Conservation (phyloP, 1,140 invertebrate genomes). For the Stratiolaelaps scimitus region DNA sequence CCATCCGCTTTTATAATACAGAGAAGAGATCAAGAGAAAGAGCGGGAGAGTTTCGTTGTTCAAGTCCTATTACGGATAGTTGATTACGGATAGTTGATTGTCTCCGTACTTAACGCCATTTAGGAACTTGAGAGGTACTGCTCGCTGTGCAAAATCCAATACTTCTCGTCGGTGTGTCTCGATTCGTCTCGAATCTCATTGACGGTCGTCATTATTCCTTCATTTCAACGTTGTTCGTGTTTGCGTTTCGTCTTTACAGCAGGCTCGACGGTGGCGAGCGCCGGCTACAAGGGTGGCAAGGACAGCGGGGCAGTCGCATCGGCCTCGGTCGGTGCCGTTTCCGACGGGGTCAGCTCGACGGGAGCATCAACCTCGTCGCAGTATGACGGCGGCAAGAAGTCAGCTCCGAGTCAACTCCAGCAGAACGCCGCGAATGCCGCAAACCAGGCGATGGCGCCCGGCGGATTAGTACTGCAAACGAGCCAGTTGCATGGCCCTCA, state of each 20-base stretch:
- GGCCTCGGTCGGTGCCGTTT: background rate
- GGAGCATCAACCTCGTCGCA: background rate
- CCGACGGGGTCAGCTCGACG: background rate
- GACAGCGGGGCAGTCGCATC: slow-evolving; percentile 1
- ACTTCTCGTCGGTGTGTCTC: too few relatives aligned
- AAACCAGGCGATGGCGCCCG: slow-evolving; percentile 15
- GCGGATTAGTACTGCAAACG: slow-evolving; percentile 15
- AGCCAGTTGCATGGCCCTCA: slow-evolving; percentile 15
- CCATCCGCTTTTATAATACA: too few relatives aligned
- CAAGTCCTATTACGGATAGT: too few relatives aligned
- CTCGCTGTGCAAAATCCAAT: too few relatives aligned
- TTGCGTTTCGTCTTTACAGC: background rate
- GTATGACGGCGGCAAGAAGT: slow-evolving; percentile 16
- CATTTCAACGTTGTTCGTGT: too few relatives aligned
- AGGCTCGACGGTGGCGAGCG: slow-evolving; percentile 11
- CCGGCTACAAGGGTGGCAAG: slow-evolving; percentile 20
- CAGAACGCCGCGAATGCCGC: background rate
- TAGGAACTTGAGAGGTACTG: too few relatives aligned
- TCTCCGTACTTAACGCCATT: too few relatives aligned
- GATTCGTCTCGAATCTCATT: too few relatives aligned
- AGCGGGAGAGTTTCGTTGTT: too few relatives aligned
- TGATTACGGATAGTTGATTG: too few relatives aligned
- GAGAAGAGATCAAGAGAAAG: too few relatives aligned
- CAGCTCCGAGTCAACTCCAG: slow-evolving; percentile 1
- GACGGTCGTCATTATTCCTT: too few relatives aligned